Percentiles rank a stretch among this genome's conserved stretches.
Conservation (phyloP, 1,140 invertebrate species). For the Belonocnema kinseyi region DNA sequence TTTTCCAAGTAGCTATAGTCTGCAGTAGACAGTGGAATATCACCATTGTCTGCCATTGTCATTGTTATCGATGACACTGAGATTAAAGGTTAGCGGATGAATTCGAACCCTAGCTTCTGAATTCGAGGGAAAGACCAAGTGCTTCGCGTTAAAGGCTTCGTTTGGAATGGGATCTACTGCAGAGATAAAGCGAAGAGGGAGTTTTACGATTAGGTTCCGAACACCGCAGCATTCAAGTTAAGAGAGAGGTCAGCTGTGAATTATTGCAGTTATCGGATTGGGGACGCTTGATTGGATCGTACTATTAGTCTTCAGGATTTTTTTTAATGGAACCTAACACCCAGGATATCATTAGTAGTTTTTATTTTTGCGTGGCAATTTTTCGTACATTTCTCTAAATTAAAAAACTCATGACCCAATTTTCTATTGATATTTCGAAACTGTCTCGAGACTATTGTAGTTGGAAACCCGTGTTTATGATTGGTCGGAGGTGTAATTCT, state of each 20-base stretch:
- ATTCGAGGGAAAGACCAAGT: constrained; percentile 36
- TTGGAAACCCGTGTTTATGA: too few relatives aligned
- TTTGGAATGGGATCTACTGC: constrained; percentile 14
- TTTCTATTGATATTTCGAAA: too few relatives aligned
- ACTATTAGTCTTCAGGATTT: too few relatives aligned
- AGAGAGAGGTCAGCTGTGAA: background rate
- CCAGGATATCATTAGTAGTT: too few relatives aligned
- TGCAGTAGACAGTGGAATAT: constrained; percentile 55
- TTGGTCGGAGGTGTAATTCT: too few relatives aligned
- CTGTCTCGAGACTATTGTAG: too few relatives aligned
- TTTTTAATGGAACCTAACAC: too few relatives aligned
- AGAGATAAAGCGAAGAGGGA: background rate
- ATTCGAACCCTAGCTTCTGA: constrained; percentile 46
- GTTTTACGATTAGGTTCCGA: constrained; percentile 49
- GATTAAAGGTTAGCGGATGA: constrained; percentile 63
- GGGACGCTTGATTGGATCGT: too few relatives aligned
- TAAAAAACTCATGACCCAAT: too few relatives aligned
- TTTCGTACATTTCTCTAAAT: too few relatives aligned
- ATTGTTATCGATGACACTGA: constrained; percentile 65
- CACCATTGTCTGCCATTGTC: constrained; percentile 59
- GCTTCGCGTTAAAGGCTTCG: background rate
- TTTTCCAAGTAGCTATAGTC: constrained; percentile 45
- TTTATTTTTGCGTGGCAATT: too few relatives aligned
- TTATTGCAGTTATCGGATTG: background rate
- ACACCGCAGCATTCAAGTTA: constrained; percentile 43